These are phyloP conservation scores for Cynodonichthys magdalenae DNA, from an alignment of 2,797 vertebrate species.

Conservation along the genomic window DNA sequence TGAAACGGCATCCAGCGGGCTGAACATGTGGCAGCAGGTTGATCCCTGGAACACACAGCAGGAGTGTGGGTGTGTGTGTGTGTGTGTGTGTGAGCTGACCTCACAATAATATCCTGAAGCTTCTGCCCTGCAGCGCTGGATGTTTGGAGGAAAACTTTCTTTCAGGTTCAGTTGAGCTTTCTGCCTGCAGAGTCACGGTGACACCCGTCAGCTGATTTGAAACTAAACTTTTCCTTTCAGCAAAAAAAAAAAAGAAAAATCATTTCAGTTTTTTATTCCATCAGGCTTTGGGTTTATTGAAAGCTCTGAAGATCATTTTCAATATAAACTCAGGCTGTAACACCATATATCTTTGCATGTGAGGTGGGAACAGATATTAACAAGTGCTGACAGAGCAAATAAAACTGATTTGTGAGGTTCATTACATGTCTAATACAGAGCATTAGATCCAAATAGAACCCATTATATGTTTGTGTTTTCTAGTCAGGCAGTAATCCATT, in stretches of 20 bases:
- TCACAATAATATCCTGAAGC: slow-evolving; percentile 17
- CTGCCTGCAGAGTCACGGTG: not conserved
- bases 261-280: not conserved
- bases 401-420: slow-evolving; percentile 50
- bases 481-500: slow-evolving; percentile 35
- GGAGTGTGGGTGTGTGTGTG: not conserved
- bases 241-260: not conserved
- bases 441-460: slow-evolving; percentile 37
- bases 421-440: slow-evolving; percentile 19
- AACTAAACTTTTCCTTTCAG: not conserved
- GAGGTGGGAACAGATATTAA: slow-evolving; percentile 3
- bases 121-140: slow-evolving; percentile 10
- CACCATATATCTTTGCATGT: not conserved
- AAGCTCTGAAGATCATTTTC: not conserved
- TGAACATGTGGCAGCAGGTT: slow-evolving; percentile 74
- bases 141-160: slow-evolving; percentile 27
- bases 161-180: slow-evolving; percentile 23
- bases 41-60: slow-evolving; percentile 20
- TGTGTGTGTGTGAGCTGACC: slow-evolving; percentile 8
- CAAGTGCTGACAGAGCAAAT: slow-evolving; percentile 5
- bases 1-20: slow-evolving; percentile 54
- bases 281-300: not conserved
- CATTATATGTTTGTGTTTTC: slow-evolving; percentile 30
- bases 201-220: not conserved
- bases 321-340: not conserved